Evolutionary conservation across 2,888 invertebrate species (phyloP).

Genomic region (Erebia palarica): DNA sequence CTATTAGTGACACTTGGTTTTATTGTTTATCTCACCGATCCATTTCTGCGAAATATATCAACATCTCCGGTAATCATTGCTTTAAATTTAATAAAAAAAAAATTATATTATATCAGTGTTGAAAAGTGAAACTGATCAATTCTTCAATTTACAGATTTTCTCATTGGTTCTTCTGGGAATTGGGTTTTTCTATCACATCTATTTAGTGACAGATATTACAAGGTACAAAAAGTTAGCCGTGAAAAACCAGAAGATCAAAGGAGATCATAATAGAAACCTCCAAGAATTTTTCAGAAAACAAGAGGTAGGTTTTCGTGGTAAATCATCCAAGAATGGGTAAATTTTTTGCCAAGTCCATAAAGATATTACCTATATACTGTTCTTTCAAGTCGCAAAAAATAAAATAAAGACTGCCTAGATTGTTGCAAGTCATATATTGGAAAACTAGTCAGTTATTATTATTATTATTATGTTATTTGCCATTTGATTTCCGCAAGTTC

Average conservation of each 20-base stretch:
- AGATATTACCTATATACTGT: no score
- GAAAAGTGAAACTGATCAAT: not conserved
- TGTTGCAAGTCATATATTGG: no score
- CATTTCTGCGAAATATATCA: conserved; percentile 67
- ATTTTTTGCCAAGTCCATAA: no score
- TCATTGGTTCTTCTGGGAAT: conserved; percentile 82
- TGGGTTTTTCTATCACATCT: conserved; percentile 84
- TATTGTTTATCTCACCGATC: conserved; percentile 84
- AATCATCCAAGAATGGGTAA: no score
- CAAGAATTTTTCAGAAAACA: conserved; percentile 71
- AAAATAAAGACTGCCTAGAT: no score
- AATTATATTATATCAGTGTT: not conserved
- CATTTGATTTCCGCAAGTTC: no score
- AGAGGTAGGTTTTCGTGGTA: conserved; percentile 66
- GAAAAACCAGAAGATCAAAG: conserved; percentile 69
- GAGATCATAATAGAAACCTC: conserved; percentile 61
- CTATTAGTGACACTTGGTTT: conserved; percentile 85
- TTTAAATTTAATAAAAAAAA: not conserved
- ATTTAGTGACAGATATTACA: conserved; percentile 84
- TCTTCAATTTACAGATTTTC: conserved; percentile 78
- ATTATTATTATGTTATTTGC: no score
- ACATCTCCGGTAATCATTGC: conserved; percentile 78
- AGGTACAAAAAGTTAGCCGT: conserved; percentile 78
- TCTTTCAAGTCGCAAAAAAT: no score
- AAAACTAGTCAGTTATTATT: no score